Conservation (phyloP, 2,797 vertebrate genomes). For the Gouania willdenowi region DNA sequence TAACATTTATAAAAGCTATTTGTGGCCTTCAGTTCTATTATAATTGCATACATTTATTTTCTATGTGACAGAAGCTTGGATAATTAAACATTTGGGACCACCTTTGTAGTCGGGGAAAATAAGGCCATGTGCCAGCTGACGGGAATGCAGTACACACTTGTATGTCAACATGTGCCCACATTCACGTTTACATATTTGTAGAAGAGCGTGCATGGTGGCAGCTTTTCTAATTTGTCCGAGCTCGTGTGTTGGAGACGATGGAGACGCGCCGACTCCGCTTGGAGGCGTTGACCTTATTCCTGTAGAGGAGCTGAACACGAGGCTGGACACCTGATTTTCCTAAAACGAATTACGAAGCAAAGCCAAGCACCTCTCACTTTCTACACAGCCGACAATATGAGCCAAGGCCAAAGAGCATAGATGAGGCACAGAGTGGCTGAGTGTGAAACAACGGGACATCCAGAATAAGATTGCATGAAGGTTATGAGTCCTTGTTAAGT, state of each 20-base stretch:
- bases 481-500: slow-evolving; percentile 63
- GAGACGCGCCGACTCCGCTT: slow-evolving; percentile 36
- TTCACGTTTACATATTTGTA: slow-evolving; percentile 24
- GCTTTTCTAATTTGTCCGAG: background rate
- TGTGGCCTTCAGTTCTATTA: background rate
- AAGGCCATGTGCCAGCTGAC: slow-evolving; percentile 19
- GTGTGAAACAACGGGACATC: slow-evolving; percentile 27
- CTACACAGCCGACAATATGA: slow-evolving; percentile 33
- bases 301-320: slow-evolving; percentile 36
- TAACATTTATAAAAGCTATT: slow-evolving; percentile 16
- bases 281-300: slow-evolving; percentile 37
- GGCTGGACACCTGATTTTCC: slow-evolving; percentile 62
- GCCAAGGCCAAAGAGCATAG: slow-evolving; percentile 38
- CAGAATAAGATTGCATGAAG: slow-evolving; percentile 36
- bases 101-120: slow-evolving; percentile 41
- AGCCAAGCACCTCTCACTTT: slow-evolving; percentile 38
- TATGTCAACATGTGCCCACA: slow-evolving; percentile 1
- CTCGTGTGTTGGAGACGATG: slow-evolving; percentile 14
- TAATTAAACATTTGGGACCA: slow-evolving; percentile 56
- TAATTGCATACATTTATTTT: slow-evolving; percentile 10
- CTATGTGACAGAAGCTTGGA: slow-evolving; percentile 11
- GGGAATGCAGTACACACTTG: slow-evolving; percentile 15
- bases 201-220: slow-evolving; percentile 14
- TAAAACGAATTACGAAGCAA: slow-evolving; percentile 57
- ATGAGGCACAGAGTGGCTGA: slow-evolving; percentile 39